Conservation (phyloP, 2,797 vertebrate genomes). For the Micropoecilia bifurca region DNA sequence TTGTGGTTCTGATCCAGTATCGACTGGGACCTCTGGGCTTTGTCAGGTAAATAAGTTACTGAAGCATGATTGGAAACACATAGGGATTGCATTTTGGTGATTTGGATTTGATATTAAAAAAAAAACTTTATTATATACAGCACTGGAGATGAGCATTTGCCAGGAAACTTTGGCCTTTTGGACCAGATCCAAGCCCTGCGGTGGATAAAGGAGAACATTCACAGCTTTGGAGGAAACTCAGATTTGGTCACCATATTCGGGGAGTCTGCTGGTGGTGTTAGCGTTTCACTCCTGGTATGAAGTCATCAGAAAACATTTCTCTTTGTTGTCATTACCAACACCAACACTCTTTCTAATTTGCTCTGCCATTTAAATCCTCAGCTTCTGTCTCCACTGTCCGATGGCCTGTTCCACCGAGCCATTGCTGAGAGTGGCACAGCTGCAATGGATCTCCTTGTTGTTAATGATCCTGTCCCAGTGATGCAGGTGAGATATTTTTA, state of each 20-base stretch:
- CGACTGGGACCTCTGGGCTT: constrained; percentile 85
- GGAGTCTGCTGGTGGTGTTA: constrained; percentile 82
- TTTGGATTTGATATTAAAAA: not conserved
- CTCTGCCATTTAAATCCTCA: constrained; percentile 43
- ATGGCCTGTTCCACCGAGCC: constrained; percentile 74
- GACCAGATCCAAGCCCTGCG: constrained; percentile 81
- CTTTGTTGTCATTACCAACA: not conserved
- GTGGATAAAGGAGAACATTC: constrained; percentile 83
- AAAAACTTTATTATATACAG: constrained; percentile 50
- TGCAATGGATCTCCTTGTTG: constrained; percentile 3
- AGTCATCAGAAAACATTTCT: not conserved
- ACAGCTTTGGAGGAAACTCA: constrained; percentile 81
- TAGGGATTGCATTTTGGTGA: not conserved
- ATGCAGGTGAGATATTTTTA: constrained; percentile 54
- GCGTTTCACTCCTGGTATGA: constrained; percentile 77
- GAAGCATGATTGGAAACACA: not conserved
- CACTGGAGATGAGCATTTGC: constrained; percentile 75
- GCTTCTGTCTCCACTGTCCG: constrained; percentile 79
- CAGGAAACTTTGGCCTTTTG: constrained; percentile 80
- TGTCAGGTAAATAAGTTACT: constrained; percentile 77
- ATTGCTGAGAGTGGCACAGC: constrained; percentile 84
- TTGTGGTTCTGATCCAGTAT: constrained; percentile 86
- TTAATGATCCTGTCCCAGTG: constrained; percentile 34
- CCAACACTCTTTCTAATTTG: not conserved
- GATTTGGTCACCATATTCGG: constrained; percentile 81